phyloP scores from a whole-genome alignment of 2,113 vertebrate species.

The Cranoglanis bouderius region DNA sequence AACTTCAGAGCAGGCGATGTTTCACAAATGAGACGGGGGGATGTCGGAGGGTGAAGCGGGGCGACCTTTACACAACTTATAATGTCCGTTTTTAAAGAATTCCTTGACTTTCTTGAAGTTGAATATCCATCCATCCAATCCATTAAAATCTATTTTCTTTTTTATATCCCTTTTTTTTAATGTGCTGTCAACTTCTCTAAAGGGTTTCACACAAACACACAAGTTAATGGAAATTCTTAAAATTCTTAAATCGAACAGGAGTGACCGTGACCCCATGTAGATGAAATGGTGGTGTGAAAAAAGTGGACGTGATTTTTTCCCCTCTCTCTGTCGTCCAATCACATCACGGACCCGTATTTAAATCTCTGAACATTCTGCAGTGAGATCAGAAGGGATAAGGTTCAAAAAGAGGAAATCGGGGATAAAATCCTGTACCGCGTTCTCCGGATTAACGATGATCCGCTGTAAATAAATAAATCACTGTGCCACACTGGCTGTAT shows the following conservation, averaged over 20 bases:
- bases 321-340: background rate
- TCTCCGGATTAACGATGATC: background rate
- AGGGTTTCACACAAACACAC: background rate
- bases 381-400: background rate
- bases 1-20: constrained; percentile 29
- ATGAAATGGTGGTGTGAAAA: background rate
- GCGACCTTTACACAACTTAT: background rate
- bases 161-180: background rate
- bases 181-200: background rate
- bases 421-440: background rate
- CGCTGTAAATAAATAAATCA: background rate
- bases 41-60: background rate
- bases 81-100: background rate
- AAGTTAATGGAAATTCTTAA: background rate
- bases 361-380: background rate
- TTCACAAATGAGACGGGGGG: background rate
- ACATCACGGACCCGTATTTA: background rate
- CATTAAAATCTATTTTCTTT: background rate
- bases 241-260: background rate
- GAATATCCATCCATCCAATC: background rate
- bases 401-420: background rate
- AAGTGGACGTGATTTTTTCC: background rate
- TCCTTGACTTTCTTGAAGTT: background rate
- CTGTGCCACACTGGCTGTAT: background rate
- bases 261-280: background rate